Conservation (phyloP, 2,888 invertebrate genomes). For the Aplocera efformata region DNA sequence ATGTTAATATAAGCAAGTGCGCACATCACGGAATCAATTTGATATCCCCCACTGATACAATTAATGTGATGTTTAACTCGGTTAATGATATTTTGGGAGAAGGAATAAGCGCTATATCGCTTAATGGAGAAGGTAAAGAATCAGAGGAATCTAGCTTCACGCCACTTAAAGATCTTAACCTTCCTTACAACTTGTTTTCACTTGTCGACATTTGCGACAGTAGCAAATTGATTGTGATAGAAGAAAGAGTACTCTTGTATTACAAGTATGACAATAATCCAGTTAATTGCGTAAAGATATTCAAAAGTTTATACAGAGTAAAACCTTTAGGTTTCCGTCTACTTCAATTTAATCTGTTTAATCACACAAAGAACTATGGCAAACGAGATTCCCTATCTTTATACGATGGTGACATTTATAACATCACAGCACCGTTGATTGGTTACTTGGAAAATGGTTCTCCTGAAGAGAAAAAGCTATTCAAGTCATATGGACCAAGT, state of each 20-base stretch:
- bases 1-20: slow-evolving; percentile 90
- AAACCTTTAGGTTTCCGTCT: slow-evolving; percentile 95
- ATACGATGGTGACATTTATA: slow-evolving; percentile 96
- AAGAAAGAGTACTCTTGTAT: slow-evolving; percentile 94
- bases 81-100: slow-evolving; percentile 92
- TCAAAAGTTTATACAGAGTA: slow-evolving; percentile 90
- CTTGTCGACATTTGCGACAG: slow-evolving; percentile 98
- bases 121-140: slow-evolving; percentile 95
- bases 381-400: slow-evolving; percentile 91
- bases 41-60: slow-evolving; percentile 91
- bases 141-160: slow-evolving; percentile 93
- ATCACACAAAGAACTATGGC: slow-evolving; percentile 89
- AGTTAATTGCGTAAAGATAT: slow-evolving; percentile 98
- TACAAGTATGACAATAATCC: slow-evolving; percentile 98
- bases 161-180: slow-evolving; percentile 88
- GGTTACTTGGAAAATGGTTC: slow-evolving; percentile 87
- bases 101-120: slow-evolving; percentile 92
- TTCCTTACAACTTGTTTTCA: slow-evolving; percentile 96
- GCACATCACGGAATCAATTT: slow-evolving; percentile 96
- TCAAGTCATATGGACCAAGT: slow-evolving; percentile 87
- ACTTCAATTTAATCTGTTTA: slow-evolving; percentile 94
- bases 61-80: slow-evolving; percentile 87
- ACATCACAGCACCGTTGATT: slow-evolving; percentile 86
- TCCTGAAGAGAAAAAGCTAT: slow-evolving; percentile 86
- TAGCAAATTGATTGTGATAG: slow-evolving; percentile 93